Conservation (phyloP, 2,888 invertebrate species). For the Bhutanitis thaidina region DNA sequence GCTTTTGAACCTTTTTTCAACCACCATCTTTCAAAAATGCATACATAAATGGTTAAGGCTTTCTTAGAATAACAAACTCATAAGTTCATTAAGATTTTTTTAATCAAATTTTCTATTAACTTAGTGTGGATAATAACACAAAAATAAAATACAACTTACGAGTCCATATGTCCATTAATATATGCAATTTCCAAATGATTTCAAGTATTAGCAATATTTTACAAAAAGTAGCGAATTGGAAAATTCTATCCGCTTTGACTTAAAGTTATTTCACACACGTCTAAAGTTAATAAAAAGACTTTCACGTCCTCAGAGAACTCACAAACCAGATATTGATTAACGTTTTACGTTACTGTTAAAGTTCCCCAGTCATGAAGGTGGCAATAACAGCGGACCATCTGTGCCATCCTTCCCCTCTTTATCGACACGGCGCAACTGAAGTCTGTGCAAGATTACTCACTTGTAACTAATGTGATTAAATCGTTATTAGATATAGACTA, state of each 20-base stretch:
- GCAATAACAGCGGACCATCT: conserved; percentile 69
- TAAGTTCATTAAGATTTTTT: too few species aligned
- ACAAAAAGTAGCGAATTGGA: neutral
- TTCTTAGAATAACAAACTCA: too few species aligned
- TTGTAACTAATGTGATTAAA: conserved; percentile 26
- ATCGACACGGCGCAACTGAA: conserved; percentile 30
- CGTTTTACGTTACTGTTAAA: conserved; percentile 48
- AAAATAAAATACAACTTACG: too few species aligned
- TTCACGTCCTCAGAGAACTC: conserved; percentile 15
- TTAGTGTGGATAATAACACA: too few species aligned
- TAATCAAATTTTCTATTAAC: too few species aligned
- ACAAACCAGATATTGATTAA: conserved; percentile 50
- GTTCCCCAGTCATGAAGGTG: conserved; percentile 48
- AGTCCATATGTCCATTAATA: too few species aligned
- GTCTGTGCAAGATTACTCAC: conserved; percentile 23
- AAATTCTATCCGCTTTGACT: neutral
- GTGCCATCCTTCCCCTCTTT: conserved; percentile 55
- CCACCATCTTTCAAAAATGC: too few species aligned
- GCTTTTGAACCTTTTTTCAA: too few species aligned
- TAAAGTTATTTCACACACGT: conserved; percentile 15
- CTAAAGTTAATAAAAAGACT: conserved; percentile 18
- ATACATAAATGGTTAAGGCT: too few species aligned
- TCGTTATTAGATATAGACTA: conserved; percentile 8
- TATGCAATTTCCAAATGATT: too few species aligned
- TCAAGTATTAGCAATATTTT: too few species aligned